Evolutionary conservation across 2,888 invertebrate species (phyloP), one percentile per base, ranked within the genome.

Genomic region (Orthosia incerta): DNA sequence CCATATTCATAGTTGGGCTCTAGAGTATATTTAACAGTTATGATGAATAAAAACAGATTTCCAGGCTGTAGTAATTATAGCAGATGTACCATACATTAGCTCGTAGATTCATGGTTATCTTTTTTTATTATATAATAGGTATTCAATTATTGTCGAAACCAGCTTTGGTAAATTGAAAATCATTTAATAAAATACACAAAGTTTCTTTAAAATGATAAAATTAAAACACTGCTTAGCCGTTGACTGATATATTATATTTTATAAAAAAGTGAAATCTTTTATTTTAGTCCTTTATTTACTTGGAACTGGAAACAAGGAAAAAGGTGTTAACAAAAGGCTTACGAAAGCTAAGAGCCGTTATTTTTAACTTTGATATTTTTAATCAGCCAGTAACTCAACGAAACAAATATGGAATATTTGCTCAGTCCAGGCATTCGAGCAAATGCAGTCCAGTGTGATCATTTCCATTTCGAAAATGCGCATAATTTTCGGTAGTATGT

Each of bases 391-490:
- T 12, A 46, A 26, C 26, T 11, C 15, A 70, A 45, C 12, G 45
- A 65, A 75, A 70, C 4, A 20, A 68, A 15, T 15, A n/a, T 26
- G 12, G 11, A 56, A 64, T 80, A 63, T 60, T 60, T 64, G 18
- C 39, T 26, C 48, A 31, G 45, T 16, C n/a, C 48, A 56, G 26
- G 2, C 53, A 65, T 80, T 65, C 12, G n/a, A 9, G 5, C 16
- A 48, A 80, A 65, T 57, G 31, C 53, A 70, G 56, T 46, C 16
- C 53, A n/a, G 50, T 23, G 20, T 56, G 46, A 57, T 72, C 48
- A 69, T 82, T 59, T 55, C 13, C 39, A 68, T 73, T 76, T 55
- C 20, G 31, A 26, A 82, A 68, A 63, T 59, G 26, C 56, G 57
- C 57, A 82, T 62, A 69, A 79, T 79, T 76, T 56, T 3, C 11